Base-by-base conservation (phyloP, 2,797 vertebrate genomes). In the Neostethus bicornis region DNA sequence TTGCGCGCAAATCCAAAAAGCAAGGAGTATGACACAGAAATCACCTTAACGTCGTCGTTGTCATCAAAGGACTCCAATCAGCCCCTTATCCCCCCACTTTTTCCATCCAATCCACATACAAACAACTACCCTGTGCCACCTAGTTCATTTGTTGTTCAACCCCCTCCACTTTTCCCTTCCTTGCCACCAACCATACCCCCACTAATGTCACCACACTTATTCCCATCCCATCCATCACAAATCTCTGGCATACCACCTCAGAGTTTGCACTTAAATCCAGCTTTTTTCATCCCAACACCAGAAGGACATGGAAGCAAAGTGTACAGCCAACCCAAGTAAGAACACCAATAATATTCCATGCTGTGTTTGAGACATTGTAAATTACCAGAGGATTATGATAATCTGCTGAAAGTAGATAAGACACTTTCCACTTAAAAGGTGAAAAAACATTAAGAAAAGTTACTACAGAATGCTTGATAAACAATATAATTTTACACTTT, bases 191-290 rank as follows among this genome's bases (percentile, higher is more conserved):
- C 84, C 86, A 89, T 87, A 73, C 90, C 82, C 82, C 92, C 81
- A 39, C 92, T 85, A 76, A 88, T 80, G 77, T 92, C 79, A 73
- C 92, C 90, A 64, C 91, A 28, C 85, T 85, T 13, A 84, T 94
- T 37, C 84, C 93, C 93, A 79, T 84, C 92, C 81, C 5, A 88
- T 85, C 81, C 80, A 80, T 57, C 68, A 72, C 5, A 89, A 82
- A 61, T 89, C 81, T 31, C 90, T 72, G 1, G 86, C 84, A 23
- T 91, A 75, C 74, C 90, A 54, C 0, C 91, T 85, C 48, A 93
- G 76, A 69, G 92, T 88, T 88, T 95, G 41, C 94, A 96, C 79
- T 86, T 95, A 76, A 96, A 96, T 63, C 94, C 95, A 1, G 93
- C 94, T 39, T 95, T 95, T 84, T 95, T 97, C 78, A 90, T 86